Conservation (phyloP, 2,113 vertebrate species). For the Azemiops feae region DNA sequence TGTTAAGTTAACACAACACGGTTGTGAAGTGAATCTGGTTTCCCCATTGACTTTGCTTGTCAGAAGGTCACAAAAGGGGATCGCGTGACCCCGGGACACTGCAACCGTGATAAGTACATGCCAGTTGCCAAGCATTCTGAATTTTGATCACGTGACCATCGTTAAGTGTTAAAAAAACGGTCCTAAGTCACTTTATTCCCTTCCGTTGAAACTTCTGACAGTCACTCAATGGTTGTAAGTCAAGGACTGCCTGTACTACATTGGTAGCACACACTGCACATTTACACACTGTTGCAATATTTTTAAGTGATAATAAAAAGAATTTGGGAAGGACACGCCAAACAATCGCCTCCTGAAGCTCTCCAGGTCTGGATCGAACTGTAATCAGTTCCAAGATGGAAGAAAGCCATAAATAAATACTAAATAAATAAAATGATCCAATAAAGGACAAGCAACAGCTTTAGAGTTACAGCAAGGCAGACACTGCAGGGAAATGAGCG, state of each 20-base stretch:
- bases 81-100: neutral
- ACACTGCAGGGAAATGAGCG: neutral
- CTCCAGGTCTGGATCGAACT: neutral
- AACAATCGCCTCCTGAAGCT: neutral
- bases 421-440: neutral
- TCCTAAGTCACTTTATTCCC: no score
- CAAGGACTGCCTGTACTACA: neutral
- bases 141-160: neutral
- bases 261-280: neutral
- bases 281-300: neutral
- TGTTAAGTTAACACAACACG: neutral
- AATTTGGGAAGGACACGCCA: neutral
- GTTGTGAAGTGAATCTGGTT: neutral
- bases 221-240: neutral
- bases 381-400: neutral
- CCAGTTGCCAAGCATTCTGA: neutral
- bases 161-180: neutral
- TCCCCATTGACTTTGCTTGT: neutral
- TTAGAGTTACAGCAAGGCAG: neutral
- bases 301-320: neutral
- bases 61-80: neutral
- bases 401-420: neutral
- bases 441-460: neutral
- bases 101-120: neutral
- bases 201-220: neutral